Conservation (phyloP, 2,113 vertebrate species). For the Regulus satrapa region DNA sequence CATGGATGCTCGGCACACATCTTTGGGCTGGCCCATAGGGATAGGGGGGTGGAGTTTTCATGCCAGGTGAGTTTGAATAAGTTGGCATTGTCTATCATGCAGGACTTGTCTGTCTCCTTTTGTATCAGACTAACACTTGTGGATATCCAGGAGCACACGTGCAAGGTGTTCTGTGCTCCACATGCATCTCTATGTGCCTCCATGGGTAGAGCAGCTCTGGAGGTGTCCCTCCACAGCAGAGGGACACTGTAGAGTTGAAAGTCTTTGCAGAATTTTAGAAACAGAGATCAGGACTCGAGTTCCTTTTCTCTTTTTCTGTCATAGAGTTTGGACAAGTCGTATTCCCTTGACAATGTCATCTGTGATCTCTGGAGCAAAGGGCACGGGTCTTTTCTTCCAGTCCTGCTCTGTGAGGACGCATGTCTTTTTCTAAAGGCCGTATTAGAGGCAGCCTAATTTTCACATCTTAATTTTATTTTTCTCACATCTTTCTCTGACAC, state of each 20-base stretch:
- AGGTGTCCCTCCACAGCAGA: neutral
- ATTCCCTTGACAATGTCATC: neutral
- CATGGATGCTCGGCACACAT: neutral
- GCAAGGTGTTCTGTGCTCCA: neutral
- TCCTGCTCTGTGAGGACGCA: neutral
- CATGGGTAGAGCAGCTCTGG: neutral
- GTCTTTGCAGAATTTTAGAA: neutral
- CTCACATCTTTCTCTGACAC: constrained; percentile 69
- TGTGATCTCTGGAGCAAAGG: neutral
- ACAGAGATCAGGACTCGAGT: neutral
- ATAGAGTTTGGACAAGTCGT: neutral
- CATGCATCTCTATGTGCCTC: neutral
- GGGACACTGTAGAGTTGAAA: neutral
- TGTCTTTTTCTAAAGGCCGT: neutral
- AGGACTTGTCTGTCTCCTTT: neutral
- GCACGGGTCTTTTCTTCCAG: neutral
- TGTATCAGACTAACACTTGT: rapidly evolving
- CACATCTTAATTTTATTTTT: constrained; percentile 64
- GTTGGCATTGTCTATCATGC: neutral
- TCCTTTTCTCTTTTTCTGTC: neutral
- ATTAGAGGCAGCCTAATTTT: constrained; percentile 41
- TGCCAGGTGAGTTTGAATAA: neutral
- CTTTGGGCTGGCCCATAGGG: neutral
- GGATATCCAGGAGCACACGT: rapidly evolving
- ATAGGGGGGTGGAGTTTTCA: neutral